Evolutionary conservation across 2,797 vertebrate genomes (phyloP), one percentile per base, ranked within the genome.

Genomic region (Notoglanidium macrostoma): DNA sequence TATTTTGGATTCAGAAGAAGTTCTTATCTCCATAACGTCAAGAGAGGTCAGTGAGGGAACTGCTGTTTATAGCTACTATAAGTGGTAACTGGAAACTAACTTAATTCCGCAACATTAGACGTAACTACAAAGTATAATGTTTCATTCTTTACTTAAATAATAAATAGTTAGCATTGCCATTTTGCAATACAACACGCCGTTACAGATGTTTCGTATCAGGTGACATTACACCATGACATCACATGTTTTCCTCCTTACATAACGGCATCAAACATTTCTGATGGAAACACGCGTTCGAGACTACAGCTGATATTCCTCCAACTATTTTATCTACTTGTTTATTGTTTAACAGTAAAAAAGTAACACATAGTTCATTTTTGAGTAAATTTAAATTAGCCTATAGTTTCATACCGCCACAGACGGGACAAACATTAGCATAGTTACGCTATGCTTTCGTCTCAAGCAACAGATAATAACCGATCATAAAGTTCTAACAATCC

Each of bases 401-500:
- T 23, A 11, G 35, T 80, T 44, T 57, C 10, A 63, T n/a, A n/a
- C 1, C 3, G 15, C 40, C 44, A 63, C 40, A 82, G 26, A 65
- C 26, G 11, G 12, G 46, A 46, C 23, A 81, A 26, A 46, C 40
- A 35, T 44, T 40, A 59, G 61, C 7, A 19, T 10, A 67, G 44
- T 46, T 61, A 67, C 26, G 51, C 61, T 49, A 19, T 0, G 46
- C 15, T 29, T 51, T 21, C 6, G 5, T 67, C 61, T 51, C 46
- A 35, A 68, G n/a, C 19, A 40, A 63, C 23, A 68, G 49, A 67
- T 54, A 83, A 67, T 23, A 14, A 68, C 81, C 32, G 63, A 67
- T 83, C 81, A 32, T 21, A 83, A 68, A 35, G n/a, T 80, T 80
- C 78, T 26, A 44, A 61, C 46, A 68, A 83, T 83, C 81, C n/a